phyloP scores from a whole-genome alignment of 2,797 vertebrate species.

The Phoxinus dragarum region DNA sequence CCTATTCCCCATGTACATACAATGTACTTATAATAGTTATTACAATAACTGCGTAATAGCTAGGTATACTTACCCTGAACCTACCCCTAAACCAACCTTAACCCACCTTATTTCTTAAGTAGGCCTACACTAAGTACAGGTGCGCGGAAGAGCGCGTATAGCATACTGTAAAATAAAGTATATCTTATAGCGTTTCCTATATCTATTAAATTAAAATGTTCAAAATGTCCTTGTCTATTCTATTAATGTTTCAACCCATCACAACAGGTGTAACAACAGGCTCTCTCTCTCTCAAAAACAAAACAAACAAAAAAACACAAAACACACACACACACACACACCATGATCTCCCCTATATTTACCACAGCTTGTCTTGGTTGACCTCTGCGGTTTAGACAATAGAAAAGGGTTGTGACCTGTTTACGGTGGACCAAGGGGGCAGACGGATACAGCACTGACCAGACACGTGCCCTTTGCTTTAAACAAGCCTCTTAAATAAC shows the following conservation, averaged over 20 bases:
- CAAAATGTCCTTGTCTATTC: neutral
- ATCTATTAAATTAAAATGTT: neutral
- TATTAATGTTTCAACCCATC: neutral
- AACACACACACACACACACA: neutral
- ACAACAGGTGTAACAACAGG: neutral
- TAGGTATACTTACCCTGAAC: too few species aligned
- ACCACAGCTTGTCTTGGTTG: constrained; percentile 10
- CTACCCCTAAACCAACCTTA: too few species aligned
- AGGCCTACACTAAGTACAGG: too few species aligned
- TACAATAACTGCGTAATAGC: too few species aligned
- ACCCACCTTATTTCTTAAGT: too few species aligned
- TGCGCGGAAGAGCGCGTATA: too few species aligned
- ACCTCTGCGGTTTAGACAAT: constrained; percentile 8
- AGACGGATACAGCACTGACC: constrained; percentile 6
- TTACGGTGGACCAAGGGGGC: neutral
- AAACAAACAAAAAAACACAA: too few species aligned
- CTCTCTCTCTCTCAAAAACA: neutral
- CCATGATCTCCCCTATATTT: neutral
- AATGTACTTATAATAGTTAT: too few species aligned
- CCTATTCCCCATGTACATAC: too few species aligned
- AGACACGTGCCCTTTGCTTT: constrained; percentile 9
- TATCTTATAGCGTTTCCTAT: neutral
- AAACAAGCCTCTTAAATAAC: constrained; percentile 8
- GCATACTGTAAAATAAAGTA: too few species aligned
- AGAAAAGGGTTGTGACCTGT: constrained; percentile 18